A percentile compares a stretch with the other conserved stretches of the same genome.
phyloP scores from a whole-genome alignment of 2,113 vertebrate genomes.

The Columba janthina region DNA sequence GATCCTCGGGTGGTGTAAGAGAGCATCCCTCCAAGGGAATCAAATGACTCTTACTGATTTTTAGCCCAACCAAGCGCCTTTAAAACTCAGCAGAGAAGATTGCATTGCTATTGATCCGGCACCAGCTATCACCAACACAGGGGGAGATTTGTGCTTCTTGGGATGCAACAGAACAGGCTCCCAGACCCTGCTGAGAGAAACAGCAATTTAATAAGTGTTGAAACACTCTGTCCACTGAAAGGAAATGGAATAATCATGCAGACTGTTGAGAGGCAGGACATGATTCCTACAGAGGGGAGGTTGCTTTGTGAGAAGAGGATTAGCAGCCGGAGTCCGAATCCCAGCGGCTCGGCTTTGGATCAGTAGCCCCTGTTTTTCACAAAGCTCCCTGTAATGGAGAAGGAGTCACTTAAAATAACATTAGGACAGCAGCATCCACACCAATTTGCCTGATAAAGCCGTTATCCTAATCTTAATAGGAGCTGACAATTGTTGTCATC shows the following conservation, averaged over 20 bases:
- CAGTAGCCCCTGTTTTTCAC: not conserved
- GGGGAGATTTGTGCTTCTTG: not conserved
- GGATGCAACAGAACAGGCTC: not conserved
- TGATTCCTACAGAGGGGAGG: not conserved
- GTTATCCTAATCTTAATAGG: conserved; percentile 2
- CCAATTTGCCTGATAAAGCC: conserved; percentile 22
- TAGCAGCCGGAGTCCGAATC: not conserved
- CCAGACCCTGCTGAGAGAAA: conserved; percentile 10
- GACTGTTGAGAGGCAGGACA: not conserved
- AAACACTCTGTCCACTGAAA: not conserved
- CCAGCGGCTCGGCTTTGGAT: accelerated
- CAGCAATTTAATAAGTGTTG: not conserved
- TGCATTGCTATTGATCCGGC: not conserved
- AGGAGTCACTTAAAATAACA: conserved; percentile 14
- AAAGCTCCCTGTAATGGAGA: not conserved
- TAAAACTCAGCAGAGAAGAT: not conserved
- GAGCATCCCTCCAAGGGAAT: not conserved
- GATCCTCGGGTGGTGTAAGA: not conserved
- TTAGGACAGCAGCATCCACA: not conserved
- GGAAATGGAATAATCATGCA: not conserved
- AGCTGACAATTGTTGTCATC: conserved; percentile 49
- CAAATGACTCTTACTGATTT: not conserved
- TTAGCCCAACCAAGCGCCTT: not conserved
- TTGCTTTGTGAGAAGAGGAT: not conserved
- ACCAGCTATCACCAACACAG: not conserved